These are phyloP conservation scores for Hippocampus comes DNA, from an alignment of 2,113 vertebrate genomes.

Conservation along the genomic window DNA sequence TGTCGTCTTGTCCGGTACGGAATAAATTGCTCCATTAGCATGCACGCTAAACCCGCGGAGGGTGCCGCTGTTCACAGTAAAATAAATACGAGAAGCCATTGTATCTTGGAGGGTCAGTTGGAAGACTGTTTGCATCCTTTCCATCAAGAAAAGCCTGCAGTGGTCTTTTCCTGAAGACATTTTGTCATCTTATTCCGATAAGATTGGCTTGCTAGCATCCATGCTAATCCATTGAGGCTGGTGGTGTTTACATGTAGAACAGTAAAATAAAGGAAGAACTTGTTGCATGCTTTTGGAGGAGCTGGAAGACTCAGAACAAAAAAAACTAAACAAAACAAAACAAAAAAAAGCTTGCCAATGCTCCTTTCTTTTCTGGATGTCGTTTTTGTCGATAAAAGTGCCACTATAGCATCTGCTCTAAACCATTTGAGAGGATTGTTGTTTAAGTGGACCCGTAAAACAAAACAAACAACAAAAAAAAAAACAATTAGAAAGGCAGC, in stretches of 20 bases:
- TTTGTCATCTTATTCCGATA: neutral
- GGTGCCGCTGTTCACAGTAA: neutral
- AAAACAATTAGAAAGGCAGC: too few species aligned
- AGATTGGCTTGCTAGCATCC: neutral
- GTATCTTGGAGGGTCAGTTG: neutral
- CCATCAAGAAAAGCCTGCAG: neutral
- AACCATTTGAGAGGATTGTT: too few species aligned
- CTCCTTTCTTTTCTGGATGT: too few species aligned
- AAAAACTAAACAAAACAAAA: too few species aligned
- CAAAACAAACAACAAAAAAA: too few species aligned
- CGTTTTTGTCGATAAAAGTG: too few species aligned
- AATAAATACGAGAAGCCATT: neutral
- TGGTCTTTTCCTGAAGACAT: neutral
- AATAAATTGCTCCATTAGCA: neutral
- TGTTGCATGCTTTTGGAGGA: neutral
- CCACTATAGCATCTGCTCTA: too few species aligned
- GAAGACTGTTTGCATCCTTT: neutral
- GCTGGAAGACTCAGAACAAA: neutral
- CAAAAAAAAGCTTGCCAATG: too few species aligned
- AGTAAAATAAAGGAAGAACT: neutral
- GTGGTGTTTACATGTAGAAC: neutral
- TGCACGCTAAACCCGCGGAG: neutral
- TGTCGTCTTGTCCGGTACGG: neutral
- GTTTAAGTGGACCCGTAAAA: too few species aligned
- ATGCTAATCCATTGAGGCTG: neutral